These are phyloP conservation scores for Synchiropus splendidus DNA, from an alignment of 2,113 vertebrate genomes.

Conservation along the genomic window DNA sequence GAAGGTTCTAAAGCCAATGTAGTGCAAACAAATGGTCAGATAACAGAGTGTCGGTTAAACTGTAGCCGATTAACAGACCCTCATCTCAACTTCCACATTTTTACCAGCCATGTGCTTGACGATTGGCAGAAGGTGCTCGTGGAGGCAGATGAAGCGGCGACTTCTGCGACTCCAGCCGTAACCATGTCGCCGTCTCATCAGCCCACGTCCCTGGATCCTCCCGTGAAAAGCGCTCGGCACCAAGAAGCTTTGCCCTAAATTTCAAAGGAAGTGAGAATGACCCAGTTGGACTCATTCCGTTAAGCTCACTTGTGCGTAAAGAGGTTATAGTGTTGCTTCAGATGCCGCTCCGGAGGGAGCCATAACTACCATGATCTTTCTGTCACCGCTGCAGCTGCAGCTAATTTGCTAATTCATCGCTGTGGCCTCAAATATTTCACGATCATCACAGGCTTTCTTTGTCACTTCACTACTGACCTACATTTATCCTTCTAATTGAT, in stretches of 20 bases:
- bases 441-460: no score
- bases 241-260: neutral
- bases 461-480: no score
- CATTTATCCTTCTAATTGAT: no score
- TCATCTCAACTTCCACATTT: slow-evolving; percentile 13
- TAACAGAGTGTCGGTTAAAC: slow-evolving; percentile 47
- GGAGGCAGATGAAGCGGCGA: no score
- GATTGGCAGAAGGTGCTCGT: no score
- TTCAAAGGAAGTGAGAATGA: neutral
- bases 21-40: slow-evolving; percentile 44
- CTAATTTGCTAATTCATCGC: neutral
- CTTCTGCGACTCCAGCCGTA: no score
- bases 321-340: neutral
- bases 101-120: no score
- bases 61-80: slow-evolving; percentile 21
- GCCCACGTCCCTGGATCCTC: neutral
- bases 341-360: neutral
- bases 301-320: neutral
- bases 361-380: neutral
- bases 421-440: no score
- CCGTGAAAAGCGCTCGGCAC: neutral
- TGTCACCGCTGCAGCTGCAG: neutral
- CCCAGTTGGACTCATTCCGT: neutral
- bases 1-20: slow-evolving; percentile 13
- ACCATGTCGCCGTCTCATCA: no score